Evolutionary conservation across 1,140 invertebrate species (phyloP), one percentile per base, ranked within the genome.

Genomic region (Drosophila kepulauana): DNA sequence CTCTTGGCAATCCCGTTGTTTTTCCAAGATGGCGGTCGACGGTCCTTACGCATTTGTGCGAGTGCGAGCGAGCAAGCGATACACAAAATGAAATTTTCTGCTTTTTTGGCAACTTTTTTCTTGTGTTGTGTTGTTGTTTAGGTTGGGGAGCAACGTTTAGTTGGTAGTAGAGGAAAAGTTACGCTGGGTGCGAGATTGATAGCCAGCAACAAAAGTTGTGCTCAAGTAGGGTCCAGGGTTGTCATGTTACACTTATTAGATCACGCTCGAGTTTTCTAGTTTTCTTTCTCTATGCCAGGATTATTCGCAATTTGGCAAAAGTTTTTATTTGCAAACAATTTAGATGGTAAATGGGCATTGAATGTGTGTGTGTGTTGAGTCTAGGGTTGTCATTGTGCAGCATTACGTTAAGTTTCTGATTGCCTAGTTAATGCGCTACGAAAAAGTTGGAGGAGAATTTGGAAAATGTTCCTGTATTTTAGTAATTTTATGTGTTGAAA

Each of bases 1-100:
- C 20, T 45, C 15, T 49, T 43, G 57, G 46, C 59, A 63, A 25
- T 69, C 64, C 66, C 74, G 58, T 88, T 84, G 82, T 84, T 85
- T 84, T 81, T 89, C 72, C 81, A 88, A 88, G 81, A 88, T 88
- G 85, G 85, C 85, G 81, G 66, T 57, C 56, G 70, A 52, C 56
- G 43, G 20, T 45, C 20, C 45, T 33, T 25, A 25, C 20, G 20
- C 20, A 25, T 25, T 25, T 38, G 13, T 15, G 52, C 49, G 13
- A 38, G 54, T 20, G 33, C 33, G 10, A 16, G 58, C 8, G 52
- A 13, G 49, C 30, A 48, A 10, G 41, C 58, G 20, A 10, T 13
- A n/a, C 5, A 8, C 13, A 41, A 75, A 75, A 63, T 54, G 41
- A 63, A 51, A 48, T 48, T 58, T 57, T 70, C 58, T 48, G 72